A percentile compares a stretch with the other conserved stretches of the same genome.
Evolutionary conservation across 2,888 invertebrate species (phyloP).

Genomic region (Melolontha melolontha): DNA sequence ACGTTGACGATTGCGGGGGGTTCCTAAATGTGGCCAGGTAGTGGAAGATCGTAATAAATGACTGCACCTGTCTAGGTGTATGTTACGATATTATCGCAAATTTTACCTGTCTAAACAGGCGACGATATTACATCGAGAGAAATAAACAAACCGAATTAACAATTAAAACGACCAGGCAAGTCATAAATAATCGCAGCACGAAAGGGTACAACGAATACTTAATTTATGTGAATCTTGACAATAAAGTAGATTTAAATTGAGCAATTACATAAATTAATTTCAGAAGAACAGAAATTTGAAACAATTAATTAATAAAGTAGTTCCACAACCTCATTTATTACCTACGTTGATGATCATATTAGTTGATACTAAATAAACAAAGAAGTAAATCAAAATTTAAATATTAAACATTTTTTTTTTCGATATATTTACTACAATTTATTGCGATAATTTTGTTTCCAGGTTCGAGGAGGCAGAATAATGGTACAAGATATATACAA

Average conservation of each 20-base stretch:
- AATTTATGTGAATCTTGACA: background rate
- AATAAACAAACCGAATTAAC: constrained; percentile 25
- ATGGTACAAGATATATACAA: no score
- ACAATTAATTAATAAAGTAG: background rate
- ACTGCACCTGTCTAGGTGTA: constrained; percentile 33
- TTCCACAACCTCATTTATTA: background rate
- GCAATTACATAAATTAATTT: constrained; percentile 1
- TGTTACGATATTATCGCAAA: constrained; percentile 36
- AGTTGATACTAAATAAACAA: no score
- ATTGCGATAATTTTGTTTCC: no score
- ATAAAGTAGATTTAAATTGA: constrained; percentile 7
- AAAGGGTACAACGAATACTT: background rate
- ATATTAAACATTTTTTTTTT: no score
- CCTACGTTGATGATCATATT: no score
- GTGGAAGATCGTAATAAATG: constrained; percentile 16
- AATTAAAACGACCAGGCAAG: constrained; percentile 9
- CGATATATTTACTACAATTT: no score
- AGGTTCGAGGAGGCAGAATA: no score
- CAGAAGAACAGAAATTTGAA: background rate
- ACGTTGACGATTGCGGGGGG: constrained; percentile 17
- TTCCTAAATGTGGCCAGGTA: constrained; percentile 18
- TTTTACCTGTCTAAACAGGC: constrained; percentile 36
- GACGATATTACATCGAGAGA: constrained; percentile 18
- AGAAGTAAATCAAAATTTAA: no score
- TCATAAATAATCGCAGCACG: constrained; percentile 21